phyloP scores from a whole-genome alignment of 2,113 vertebrate genomes.

The Cebus imitator region DNA sequence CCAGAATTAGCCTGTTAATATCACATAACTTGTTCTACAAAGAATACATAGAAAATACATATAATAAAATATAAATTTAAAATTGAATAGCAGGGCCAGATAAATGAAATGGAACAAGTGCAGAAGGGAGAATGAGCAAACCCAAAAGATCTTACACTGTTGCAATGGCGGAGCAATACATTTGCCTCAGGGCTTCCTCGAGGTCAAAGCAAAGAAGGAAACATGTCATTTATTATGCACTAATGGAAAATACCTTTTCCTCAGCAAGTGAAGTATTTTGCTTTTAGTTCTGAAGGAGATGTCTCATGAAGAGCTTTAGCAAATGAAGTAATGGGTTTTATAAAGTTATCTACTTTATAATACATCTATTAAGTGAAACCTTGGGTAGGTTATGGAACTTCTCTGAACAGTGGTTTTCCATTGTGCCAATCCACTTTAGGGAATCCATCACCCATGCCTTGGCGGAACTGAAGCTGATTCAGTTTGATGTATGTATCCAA shows the following conservation, averaged over 20 bases:
- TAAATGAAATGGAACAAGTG: background rate
- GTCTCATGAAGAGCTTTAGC: background rate
- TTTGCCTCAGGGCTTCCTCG: background rate
- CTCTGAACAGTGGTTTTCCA: background rate
- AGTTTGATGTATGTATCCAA: background rate
- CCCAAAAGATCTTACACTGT: background rate
- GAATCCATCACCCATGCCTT: background rate
- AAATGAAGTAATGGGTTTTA: background rate
- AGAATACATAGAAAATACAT: background rate
- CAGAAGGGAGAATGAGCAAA: background rate
- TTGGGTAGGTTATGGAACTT: background rate
- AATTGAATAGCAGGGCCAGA: background rate
- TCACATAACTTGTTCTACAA: background rate
- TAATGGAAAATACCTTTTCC: background rate
- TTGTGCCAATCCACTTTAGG: background rate
- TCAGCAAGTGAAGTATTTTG: background rate
- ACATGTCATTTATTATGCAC: background rate
- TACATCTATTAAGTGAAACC: background rate
- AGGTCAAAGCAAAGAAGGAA: slow-evolving; percentile 18
- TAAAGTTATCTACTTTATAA: background rate
- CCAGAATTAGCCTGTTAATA: background rate
- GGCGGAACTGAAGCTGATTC: background rate
- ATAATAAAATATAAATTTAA: slow-evolving; percentile 2
- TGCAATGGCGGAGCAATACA: background rate
- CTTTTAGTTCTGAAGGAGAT: background rate